phyloP scores from a whole-genome alignment of 2,113 vertebrate species.

The Progne subis region DNA sequence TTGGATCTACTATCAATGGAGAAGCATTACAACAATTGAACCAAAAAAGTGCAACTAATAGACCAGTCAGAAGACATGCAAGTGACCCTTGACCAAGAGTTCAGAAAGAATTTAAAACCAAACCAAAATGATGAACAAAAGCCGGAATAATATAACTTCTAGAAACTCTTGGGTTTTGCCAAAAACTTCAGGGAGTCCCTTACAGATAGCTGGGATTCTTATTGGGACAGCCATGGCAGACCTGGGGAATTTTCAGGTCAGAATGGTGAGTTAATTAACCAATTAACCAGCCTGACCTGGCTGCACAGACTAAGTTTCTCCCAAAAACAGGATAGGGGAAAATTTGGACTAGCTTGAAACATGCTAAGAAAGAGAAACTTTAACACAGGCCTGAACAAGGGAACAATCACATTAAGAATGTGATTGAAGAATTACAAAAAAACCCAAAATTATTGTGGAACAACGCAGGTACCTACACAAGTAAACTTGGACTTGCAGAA shows the following conservation, averaged over 20 bases:
- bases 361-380: background rate
- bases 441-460: background rate
- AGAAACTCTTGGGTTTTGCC: background rate
- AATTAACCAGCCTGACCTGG: background rate
- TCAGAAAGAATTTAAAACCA: background rate
- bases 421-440: background rate
- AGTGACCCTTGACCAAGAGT: fast-evolving
- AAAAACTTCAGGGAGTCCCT: background rate
- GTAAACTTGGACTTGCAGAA: background rate
- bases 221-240: background rate
- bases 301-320: background rate
- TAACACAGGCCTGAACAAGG: background rate
- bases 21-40: background rate
- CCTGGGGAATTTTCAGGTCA: background rate
- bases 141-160: background rate
- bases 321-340: background rate
- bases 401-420: background rate
- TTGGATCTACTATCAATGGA: background rate
- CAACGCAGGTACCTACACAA: background rate
- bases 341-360: background rate
- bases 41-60: background rate
- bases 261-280: background rate
- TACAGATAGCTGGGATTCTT: background rate
- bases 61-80: background rate
- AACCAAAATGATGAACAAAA: background rate